These are phyloP conservation scores for Seira musarum DNA, from an alignment of 2,888 invertebrate species.

Conservation along the genomic window DNA sequence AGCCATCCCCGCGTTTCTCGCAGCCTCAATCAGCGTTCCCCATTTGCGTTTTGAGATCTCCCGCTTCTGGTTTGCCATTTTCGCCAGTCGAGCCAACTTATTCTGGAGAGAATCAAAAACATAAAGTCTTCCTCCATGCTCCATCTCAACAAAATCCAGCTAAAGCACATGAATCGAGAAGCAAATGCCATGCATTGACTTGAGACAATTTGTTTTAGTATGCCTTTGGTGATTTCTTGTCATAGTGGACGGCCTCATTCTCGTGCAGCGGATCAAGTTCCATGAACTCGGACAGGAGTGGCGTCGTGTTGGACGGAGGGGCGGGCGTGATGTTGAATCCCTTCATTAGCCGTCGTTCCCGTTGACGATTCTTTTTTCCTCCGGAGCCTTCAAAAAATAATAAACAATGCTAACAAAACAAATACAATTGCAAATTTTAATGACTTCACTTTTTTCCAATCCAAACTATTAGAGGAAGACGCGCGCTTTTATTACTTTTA, in stretches of 20 bases:
- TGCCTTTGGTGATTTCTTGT: conserved; percentile 70
- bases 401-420: background rate
- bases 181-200: conserved; percentile 11
- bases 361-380: conserved; percentile 94
- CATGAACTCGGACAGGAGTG: conserved; percentile 71
- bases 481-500: background rate
- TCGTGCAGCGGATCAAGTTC: conserved; percentile 68
- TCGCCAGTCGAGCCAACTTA: conserved; percentile 70
- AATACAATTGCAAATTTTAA: conserved; percentile 7
- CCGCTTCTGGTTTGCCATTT: conserved; percentile 71
- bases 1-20: conserved; percentile 83
- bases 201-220: background rate
- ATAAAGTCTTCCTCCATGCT: conserved; percentile 9
- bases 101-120: conserved; percentile 35
- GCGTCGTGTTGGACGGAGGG: conserved; percentile 74
- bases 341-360: conserved; percentile 93
- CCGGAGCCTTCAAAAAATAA: conserved; percentile 79
- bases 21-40: conserved; percentile 87
- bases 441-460: background rate
- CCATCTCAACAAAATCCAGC: background rate
- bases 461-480: background rate
- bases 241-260: conserved; percentile 68
- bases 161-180: conserved; percentile 16
- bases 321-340: conserved; percentile 90
- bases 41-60: conserved; percentile 72